Percentiles rank a stretch among this genome's conserved stretches.
Evolutionary conservation across 2,113 vertebrate genomes (phyloP).

Genomic region (Cygnus buccinator): DNA sequence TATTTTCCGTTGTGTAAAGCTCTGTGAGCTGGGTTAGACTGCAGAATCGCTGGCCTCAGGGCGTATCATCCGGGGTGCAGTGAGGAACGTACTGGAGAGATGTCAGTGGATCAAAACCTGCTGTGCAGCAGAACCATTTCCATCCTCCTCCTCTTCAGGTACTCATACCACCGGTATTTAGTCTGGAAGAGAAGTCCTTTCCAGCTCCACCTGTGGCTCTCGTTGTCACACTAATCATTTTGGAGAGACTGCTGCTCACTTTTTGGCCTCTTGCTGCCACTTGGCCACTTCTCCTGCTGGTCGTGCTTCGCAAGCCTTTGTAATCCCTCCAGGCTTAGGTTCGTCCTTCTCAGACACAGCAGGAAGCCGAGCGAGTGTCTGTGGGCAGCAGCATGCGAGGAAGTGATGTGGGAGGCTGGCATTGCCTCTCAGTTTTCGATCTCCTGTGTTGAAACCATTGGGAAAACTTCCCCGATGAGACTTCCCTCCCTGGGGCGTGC

Average conservation of each 20-base stretch:
- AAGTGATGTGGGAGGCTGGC: background rate
- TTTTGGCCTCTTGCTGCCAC: background rate
- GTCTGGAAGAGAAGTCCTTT: background rate
- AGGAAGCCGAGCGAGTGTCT: accelerated
- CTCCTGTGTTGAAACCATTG: background rate
- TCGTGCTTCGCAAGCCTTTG: background rate
- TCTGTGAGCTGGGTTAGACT: background rate
- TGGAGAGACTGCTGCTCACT: background rate
- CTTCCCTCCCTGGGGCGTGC: background rate
- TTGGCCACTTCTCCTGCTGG: background rate
- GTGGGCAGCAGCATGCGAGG: background rate
- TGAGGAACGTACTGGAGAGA: too few species aligned
- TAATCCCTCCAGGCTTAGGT: background rate
- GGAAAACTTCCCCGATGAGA: background rate
- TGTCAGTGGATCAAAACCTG: background rate
- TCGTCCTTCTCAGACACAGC: background rate
- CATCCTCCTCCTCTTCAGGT: background rate
- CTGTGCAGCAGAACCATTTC: background rate
- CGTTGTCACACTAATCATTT: background rate
- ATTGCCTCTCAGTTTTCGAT: background rate
- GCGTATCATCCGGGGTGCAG: background rate
- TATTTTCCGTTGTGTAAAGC: background rate
- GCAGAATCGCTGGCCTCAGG: too few species aligned
- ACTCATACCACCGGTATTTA: accelerated
- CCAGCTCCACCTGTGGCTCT: background rate